Conservation (phyloP, 1,140 invertebrate genomes). For the Globodera rostochiensis region DNA sequence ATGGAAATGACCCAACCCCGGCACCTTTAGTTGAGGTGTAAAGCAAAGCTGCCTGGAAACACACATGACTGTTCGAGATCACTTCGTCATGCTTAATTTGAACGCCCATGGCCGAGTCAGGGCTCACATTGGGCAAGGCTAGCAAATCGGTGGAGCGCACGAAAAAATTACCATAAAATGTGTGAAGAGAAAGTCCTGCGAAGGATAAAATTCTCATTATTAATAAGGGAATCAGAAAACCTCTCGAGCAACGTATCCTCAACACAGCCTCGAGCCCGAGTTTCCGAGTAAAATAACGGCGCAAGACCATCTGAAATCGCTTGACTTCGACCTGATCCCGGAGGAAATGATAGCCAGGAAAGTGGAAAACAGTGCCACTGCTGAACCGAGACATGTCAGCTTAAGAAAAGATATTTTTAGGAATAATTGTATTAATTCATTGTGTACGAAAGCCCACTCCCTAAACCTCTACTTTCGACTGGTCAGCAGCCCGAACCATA, state of each 20-base stretch:
- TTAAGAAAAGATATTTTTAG: slow-evolving; percentile 35
- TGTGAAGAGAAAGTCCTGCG: slow-evolving; percentile 81
- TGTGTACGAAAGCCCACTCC: too few relatives aligned
- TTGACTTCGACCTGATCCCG: slow-evolving; percentile 75
- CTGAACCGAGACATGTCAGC: slow-evolving; percentile 82
- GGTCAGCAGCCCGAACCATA: too few relatives aligned
- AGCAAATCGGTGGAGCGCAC: slow-evolving; percentile 94
- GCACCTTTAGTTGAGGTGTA: slow-evolving; percentile 95
- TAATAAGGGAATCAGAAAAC: slow-evolving; percentile 65
- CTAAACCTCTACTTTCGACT: too few relatives aligned
- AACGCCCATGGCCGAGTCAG: slow-evolving; percentile 96
- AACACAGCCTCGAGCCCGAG: slow-evolving; percentile 99
- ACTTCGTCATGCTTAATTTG: slow-evolving; percentile 92
- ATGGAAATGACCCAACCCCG: neutral
- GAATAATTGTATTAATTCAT: too few relatives aligned
- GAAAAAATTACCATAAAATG: slow-evolving; percentile 99
- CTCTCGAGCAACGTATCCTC: slow-evolving; percentile 87
- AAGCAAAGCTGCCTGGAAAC: slow-evolving; percentile 94
- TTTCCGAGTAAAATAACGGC: slow-evolving; percentile 89
- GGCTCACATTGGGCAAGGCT: slow-evolving; percentile 94
- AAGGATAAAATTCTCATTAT: slow-evolving; percentile 34
- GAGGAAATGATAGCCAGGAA: slow-evolving; percentile 81
- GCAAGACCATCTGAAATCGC: slow-evolving; percentile 78
- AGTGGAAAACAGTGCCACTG: slow-evolving; percentile 88
- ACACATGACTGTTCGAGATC: slow-evolving; percentile 83